Base-by-base conservation (phyloP, 2,113 vertebrate genomes). In the Paradoxurus hermaphroditus region DNA sequence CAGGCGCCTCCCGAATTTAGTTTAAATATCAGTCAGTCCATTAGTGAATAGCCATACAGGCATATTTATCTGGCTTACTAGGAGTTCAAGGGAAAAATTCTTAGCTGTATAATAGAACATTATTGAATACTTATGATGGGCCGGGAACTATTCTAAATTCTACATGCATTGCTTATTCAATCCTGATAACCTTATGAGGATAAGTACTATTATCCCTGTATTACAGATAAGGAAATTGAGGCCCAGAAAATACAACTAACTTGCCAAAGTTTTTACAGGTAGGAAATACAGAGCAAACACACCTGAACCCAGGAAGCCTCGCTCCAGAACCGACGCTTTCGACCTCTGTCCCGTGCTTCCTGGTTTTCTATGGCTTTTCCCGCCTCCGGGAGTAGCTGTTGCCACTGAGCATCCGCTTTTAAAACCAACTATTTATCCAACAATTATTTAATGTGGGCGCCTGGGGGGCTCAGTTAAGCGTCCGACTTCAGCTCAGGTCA, bases 51-150 rank as follows among this genome's bases (percentile, higher is more conserved):
- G 27, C 15, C 31, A 87, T 34, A 70, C 5, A 78, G 29, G 56
- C 51, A 10, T 86, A 59, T 56, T 92, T 83, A 59, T 86, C 63
- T 89, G n/a, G 77, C 59, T 91, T 96, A 94, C 29, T 92, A 0
- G 82, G 56, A 94, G 34, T 97, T 96, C 14, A 93, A 90, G 23
- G 19, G 31, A 27, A 5, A 97, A 86, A n/a, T 44, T 15, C 36
- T 83, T 92, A 92, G 62, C 67, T 96, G 72, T 29, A 86, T 81
- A 82, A 7, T 62, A 79, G 36, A 86, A 88, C 8, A 62, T 84
- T n/a, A 75, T 16, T 70, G 29, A 84, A 65, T 85, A 16, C 12
- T 92, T 73, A 78, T 3, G 10, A 3, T 85, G 36, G 51, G 49
- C 49, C 87, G 81, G n/a, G 7, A 3, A 73, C 31, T 92, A 46